Evolutionary conservation across 1,140 invertebrate genomes (phyloP), one percentile per base, ranked within the genome.

Genomic region (Ctenoplectra terminalis): DNA sequence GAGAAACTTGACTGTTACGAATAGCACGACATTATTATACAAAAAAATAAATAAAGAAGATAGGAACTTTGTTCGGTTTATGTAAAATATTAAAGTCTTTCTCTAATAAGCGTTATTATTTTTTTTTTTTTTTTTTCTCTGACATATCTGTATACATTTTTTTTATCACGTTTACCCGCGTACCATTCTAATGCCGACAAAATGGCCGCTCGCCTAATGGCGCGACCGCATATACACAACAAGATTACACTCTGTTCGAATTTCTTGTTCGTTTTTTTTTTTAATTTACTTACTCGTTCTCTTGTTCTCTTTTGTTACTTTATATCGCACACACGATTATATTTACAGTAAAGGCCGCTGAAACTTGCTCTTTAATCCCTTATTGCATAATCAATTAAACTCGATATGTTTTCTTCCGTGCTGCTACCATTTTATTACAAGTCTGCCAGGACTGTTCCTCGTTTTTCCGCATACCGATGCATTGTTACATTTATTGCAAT

Each of bases 1-100:
- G 60, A 85, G 54, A 85, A 52, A 64, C 66, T 73, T 46, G 60
- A 52, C 40, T 37, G 46, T 85, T 77, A 58, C 83, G 83, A 77
- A 82, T 66, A 82, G 72, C 83, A 86, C 84, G 83, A 85, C 83
- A n/a, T n/a, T n/a, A n/a, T n/a, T n/a, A n/a, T 26, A 34, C 0
- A 15, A 37, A 26, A n/a, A n/a, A 50, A 17, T 17, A 0, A 17
- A 20, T 1, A 50, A 50, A 50, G 15, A 50, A 50, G 1, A 17
- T 11, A 50, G 13, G 6, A 56, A 43, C 0, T n/a, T n/a, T n/a
- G n/a, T n/a, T n/a, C n/a, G n/a, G n/a, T n/a, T n/a, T n/a, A n/a
- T n/a, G n/a, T n/a, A n/a, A n/a, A n/a, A n/a, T n/a, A n/a, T n/a
- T n/a, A n/a, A n/a, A n/a, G n/a, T n/a, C n/a, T n/a, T n/a, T n/a